These are phyloP conservation scores for Strigamia crassipes DNA, from an alignment of 2,888 invertebrate genomes.

Conservation along the genomic window DNA sequence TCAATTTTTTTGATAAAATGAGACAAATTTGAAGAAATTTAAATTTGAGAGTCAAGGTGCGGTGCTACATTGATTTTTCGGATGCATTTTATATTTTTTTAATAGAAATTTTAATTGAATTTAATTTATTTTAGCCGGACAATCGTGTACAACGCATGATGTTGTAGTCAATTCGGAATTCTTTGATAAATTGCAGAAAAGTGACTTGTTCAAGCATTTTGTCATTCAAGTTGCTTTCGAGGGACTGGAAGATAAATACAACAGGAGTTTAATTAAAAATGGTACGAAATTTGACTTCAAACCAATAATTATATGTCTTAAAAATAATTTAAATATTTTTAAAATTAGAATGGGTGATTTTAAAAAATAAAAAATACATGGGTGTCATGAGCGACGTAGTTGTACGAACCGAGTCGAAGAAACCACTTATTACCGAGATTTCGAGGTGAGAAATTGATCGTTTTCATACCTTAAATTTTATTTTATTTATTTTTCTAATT, in stretches of 20 bases:
- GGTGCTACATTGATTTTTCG: no score
- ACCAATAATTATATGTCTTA: background rate
- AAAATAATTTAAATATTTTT: constrained; percentile 64
- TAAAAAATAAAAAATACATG: constrained; percentile 59
- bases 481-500: background rate
- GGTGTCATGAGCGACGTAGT: constrained; percentile 58
- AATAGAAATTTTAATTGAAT: background rate
- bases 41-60: background rate
- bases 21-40: background rate
- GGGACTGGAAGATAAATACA: constrained; percentile 77
- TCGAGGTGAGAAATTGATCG: constrained; percentile 47
- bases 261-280: constrained; percentile 69
- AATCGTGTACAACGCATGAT: constrained; percentile 76
- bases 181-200: constrained; percentile 73
- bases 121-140: constrained; percentile 63
- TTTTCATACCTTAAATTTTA: background rate
- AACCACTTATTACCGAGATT: constrained; percentile 54
- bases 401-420: constrained; percentile 56
- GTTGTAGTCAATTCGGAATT: constrained; percentile 80
- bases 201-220: constrained; percentile 75
- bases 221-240: constrained; percentile 79
- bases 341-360: constrained; percentile 57
- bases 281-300: background rate
- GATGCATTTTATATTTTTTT: background rate
- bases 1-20: background rate